Conservation (phyloP, 2,113 vertebrate species). For the Sinocyclocheilus rhinocerous region DNA sequence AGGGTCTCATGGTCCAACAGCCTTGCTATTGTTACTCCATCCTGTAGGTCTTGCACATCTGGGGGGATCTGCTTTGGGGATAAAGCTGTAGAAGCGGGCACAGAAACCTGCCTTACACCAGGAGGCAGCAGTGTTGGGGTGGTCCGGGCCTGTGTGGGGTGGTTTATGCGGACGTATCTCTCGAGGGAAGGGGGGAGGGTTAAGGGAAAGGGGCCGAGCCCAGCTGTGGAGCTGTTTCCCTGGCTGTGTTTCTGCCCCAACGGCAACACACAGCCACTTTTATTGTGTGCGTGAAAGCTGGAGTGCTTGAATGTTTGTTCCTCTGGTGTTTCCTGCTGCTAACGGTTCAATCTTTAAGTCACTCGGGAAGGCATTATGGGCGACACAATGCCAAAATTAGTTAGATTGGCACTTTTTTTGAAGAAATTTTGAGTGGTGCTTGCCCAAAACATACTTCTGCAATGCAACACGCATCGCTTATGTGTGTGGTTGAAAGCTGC, state of each 20-base stretch:
- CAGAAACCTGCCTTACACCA: too few relatives aligned
- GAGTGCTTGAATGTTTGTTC: constrained; percentile 12
- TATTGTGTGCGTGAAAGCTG: constrained; percentile 37
- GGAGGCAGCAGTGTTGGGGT: too few relatives aligned
- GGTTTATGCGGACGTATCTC: neutral
- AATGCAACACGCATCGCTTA: neutral
- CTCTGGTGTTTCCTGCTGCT: constrained; percentile 37
- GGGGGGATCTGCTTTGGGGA: too few relatives aligned
- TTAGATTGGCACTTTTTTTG: neutral
- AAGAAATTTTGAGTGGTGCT: neutral
- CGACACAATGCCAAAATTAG: constrained; percentile 40
- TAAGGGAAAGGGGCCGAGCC: neutral
- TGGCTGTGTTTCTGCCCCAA: constrained; percentile 6
- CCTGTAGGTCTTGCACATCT: too few relatives aligned
- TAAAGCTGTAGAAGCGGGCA: too few relatives aligned
- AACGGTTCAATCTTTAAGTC: constrained; percentile 11
- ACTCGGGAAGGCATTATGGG: constrained; percentile 24
- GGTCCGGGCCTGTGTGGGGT: too few relatives aligned
- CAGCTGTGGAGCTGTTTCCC: constrained; percentile 1
- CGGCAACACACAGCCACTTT: constrained; percentile 21
- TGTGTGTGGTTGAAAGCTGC: neutral
- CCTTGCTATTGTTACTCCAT: neutral
- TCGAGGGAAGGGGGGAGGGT: neutral
- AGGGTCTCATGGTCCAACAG: constrained; percentile 30
- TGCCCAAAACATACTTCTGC: too few relatives aligned